A percentile compares a stretch with the other conserved stretches of the same genome.
Conservation (phyloP, 2,113 vertebrate genomes). For the Ascaphus truei region DNA sequence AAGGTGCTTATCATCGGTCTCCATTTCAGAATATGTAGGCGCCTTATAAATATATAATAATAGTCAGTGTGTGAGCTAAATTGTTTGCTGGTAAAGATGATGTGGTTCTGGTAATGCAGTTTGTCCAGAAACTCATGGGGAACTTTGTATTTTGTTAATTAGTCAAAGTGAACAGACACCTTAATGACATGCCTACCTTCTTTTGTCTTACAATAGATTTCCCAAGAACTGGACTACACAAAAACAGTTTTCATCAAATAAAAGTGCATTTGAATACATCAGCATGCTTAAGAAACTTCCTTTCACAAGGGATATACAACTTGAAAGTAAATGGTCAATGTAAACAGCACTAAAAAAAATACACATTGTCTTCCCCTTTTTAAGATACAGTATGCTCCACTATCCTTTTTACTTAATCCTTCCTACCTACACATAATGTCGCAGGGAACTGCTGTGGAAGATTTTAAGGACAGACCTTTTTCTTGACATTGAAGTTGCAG, state of each 20-base stretch:
- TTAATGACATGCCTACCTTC: not conserved
- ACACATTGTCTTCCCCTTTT: too few relatives aligned
- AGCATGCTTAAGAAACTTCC: not conserved
- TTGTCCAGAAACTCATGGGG: not conserved
- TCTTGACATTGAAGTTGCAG: too few relatives aligned
- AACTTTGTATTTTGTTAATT: not conserved
- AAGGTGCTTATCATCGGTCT: not conserved
- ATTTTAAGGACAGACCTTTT: too few relatives aligned
- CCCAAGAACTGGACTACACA: not conserved
- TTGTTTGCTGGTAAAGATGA: not conserved
- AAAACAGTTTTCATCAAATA: constrained; percentile 11
- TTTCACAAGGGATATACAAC: not conserved
- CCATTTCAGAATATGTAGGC: not conserved
- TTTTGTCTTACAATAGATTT: not conserved
- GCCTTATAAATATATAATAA: not conserved
- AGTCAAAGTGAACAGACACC: constrained; percentile 1
- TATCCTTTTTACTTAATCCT: too few relatives aligned
- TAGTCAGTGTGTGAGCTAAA: not conserved
- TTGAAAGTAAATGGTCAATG: not conserved
- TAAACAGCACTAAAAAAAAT: not conserved
- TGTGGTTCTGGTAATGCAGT: not conserved
- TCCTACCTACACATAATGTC: too few relatives aligned
- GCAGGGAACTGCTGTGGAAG: too few relatives aligned
- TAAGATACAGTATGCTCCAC: too few relatives aligned
- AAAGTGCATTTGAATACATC: constrained; percentile 11